A percentile compares a stretch with the other conserved stretches of the same genome.
These are phyloP conservation scores for Polyodon spathula DNA, from an alignment of 2,113 vertebrate species.

Conservation along the genomic window DNA sequence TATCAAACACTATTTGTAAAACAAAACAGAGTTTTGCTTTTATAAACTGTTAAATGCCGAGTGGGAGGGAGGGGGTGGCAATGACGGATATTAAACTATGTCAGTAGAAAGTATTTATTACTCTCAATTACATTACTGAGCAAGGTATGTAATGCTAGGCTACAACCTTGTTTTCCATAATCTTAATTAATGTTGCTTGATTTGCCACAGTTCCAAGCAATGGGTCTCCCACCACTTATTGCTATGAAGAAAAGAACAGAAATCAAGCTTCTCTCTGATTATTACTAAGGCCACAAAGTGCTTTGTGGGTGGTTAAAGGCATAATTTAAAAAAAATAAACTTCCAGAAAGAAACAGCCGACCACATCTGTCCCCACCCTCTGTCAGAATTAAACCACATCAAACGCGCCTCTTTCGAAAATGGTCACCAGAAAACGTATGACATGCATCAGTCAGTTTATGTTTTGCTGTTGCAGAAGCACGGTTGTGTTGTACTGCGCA, in stretches of 20 bases:
- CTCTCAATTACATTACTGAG: too few species aligned
- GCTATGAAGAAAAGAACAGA: slow-evolving; percentile 24
- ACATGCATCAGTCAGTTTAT: slow-evolving; percentile 45
- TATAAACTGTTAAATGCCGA: too few species aligned
- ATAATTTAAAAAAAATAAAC: slow-evolving; percentile 72
- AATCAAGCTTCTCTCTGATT: slow-evolving; percentile 48
- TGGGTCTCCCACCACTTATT: not conserved
- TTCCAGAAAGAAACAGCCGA: slow-evolving; percentile 69
- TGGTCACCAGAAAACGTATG: slow-evolving; percentile 61
- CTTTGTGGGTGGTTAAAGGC: slow-evolving; percentile 65
- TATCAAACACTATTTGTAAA: too few species aligned
- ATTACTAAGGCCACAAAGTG: slow-evolving; percentile 45
- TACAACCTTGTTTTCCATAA: too few species aligned
- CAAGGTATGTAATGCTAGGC: too few species aligned
- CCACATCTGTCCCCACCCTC: slow-evolving; percentile 75
- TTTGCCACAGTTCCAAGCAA: slow-evolving; percentile 6
- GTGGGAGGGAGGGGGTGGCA: too few species aligned
- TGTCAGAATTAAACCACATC: slow-evolving; percentile 71
- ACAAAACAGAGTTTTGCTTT: too few species aligned
- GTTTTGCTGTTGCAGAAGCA: slow-evolving; percentile 43
- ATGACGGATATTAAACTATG: too few species aligned
- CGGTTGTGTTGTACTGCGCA: slow-evolving; percentile 23
- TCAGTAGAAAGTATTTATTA: too few species aligned
- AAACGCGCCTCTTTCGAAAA: slow-evolving; percentile 58
- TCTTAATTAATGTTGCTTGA: not conserved